These are phyloP conservation scores for Homarus americanus DNA, from an alignment of 1,140 invertebrate species.

Conservation along the genomic window DNA sequence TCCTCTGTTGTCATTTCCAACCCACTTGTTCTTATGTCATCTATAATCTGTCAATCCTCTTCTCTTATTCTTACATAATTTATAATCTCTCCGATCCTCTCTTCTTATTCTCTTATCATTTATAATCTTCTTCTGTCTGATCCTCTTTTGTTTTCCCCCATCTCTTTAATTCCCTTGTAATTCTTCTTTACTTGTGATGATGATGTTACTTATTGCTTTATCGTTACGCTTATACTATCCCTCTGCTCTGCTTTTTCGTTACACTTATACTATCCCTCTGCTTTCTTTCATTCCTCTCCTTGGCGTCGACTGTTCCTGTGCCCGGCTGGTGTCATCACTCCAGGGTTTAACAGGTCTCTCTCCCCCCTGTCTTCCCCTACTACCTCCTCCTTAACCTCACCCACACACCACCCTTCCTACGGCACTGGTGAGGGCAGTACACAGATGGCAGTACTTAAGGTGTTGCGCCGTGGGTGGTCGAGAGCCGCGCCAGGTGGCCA, in stretches of 20 bases:
- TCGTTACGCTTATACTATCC: not conserved
- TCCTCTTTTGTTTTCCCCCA: not conserved
- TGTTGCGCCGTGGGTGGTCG: constrained; percentile 14
- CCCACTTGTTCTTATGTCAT: no score
- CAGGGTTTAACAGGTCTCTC: constrained; percentile 27
- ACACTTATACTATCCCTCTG: not conserved
- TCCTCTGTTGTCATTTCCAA: no score
- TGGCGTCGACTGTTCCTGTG: not conserved
- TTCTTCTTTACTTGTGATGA: not conserved
- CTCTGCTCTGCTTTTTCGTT: not conserved
- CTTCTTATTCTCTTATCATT: not conserved
- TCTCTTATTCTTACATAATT: not conserved
- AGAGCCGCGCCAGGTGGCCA: constrained; percentile 9
- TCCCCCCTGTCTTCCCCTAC: constrained; percentile 9
- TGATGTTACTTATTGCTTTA: not conserved
- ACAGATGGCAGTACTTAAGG: constrained; percentile 34
- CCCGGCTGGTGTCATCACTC: not conserved
- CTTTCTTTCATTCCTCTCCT: not conserved
- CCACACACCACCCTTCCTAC: constrained; percentile 14
- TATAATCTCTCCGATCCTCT: not conserved
- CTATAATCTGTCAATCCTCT: no score
- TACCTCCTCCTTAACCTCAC: constrained; percentile 7
- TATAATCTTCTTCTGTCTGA: not conserved
- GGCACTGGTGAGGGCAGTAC: constrained; percentile 8
- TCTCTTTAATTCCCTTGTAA: no score